Evolutionary conservation across 2,113 vertebrate species (phyloP).

Genomic region (Choloepus hoffmanni): DNA sequence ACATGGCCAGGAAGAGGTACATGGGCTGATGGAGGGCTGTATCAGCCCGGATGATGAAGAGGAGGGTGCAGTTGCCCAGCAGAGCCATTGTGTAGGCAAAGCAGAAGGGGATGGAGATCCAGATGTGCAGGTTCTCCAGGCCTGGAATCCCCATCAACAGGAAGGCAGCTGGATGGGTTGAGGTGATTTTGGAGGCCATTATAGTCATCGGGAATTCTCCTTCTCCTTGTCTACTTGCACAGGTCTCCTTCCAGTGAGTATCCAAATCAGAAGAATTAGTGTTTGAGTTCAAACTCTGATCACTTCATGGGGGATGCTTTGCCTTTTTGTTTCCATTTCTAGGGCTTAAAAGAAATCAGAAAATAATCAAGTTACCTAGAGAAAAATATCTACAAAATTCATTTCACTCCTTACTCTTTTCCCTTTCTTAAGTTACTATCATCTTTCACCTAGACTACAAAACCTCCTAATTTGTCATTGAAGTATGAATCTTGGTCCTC

Average conservation of each 20-base stretch:
- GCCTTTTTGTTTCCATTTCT: too few relatives aligned
- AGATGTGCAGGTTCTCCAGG: slow-evolving; percentile 62
- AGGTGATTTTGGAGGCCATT: slow-evolving; percentile 73
- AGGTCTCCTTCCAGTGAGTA: background rate
- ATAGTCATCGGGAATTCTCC: background rate
- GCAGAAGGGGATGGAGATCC: slow-evolving; percentile 80
- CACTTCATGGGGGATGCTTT: too few relatives aligned
- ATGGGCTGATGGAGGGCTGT: slow-evolving; percentile 73
- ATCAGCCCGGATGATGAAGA: background rate
- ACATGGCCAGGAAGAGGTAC: slow-evolving; percentile 73
- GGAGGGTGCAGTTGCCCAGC: slow-evolving; percentile 73
- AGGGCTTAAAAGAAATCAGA: slow-evolving; percentile 11
- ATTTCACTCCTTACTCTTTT: background rate
- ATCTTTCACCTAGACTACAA: background rate
- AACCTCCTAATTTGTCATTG: background rate
- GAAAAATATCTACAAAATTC: background rate
- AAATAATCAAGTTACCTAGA: background rate
- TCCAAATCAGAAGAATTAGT: too few relatives aligned
- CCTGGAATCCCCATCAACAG: slow-evolving; percentile 58
- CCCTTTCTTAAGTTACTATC: background rate
- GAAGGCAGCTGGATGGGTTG: slow-evolving; percentile 72
- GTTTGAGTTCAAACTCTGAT: too few relatives aligned
- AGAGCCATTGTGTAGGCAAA: slow-evolving; percentile 64
- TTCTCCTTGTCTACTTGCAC: background rate
- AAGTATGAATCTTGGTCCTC: background rate